Evolutionary conservation across 1,140 invertebrate genomes (phyloP), one percentile per base, ranked within the genome.

Genomic region (Neomicropteryx cornuta): DNA sequence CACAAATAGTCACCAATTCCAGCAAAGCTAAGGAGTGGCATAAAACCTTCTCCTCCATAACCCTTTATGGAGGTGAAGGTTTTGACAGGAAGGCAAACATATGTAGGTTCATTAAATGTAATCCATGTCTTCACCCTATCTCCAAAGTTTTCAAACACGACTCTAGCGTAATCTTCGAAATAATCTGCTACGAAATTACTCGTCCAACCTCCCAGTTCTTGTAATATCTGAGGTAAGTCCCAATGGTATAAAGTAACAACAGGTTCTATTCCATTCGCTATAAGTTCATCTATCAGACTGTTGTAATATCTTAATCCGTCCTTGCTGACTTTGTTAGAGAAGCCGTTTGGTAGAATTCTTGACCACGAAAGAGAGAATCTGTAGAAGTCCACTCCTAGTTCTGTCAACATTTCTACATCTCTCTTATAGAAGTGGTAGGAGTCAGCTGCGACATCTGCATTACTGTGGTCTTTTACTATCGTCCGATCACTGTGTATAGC

Each of bases 291-390:
- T 13, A 82, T 75, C 2, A 83, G 28, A 18, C 56, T 58, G 24
- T 76, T 73, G 46, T 83, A 82, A 50, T 79, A 80, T 30, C 62
- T 52, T 8, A 77, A 61, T 21, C 77, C 77, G 36, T 66, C 53
- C 44, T 60, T 47, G 44, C 69, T 79, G 33, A 75, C 52, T 13
- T 60, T 45, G 33, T 73, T 63, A 11, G 66, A 43, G 17, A 66
- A 73, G 14, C 74, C 75, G 23, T n/a, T n/a, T n/a, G n/a, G n/a
- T n/a, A n/a, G n/a, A n/a, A n/a, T n/a, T n/a, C n/a, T 52, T 31
- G 60, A 45, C 77, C 76, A 80, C 10, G 73, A 72, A 38, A 81
- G 56, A 0, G 76, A 81, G 50, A 78, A 69, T 18, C 76, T 58
- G 34, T 70, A 70, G 35, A 57, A 61, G 29, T 60, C 45, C 2